Percentiles rank a stretch among this genome's conserved stretches.
These are phyloP conservation scores for Dolichopus griseipennis DNA, from an alignment of 2,888 invertebrate species.

Conservation along the genomic window DNA sequence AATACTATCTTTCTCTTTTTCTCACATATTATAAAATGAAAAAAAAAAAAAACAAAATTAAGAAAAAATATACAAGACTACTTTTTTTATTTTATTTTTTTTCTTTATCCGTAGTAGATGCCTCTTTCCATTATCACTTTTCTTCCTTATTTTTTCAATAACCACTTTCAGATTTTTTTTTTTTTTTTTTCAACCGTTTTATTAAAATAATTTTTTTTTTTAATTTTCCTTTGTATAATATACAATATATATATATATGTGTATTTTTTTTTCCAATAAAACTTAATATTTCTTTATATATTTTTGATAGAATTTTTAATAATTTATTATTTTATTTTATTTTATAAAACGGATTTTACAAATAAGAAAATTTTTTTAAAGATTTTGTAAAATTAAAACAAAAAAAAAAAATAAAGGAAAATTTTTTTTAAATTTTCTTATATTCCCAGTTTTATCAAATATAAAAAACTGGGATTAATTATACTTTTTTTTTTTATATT, in stretches of 20 bases:
- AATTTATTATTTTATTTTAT: background rate
- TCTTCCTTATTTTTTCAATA: background rate
- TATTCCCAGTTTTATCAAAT: background rate
- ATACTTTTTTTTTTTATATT: too few species aligned
- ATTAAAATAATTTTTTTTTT: background rate
- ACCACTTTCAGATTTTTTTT: conserved; percentile 6
- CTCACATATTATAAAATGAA: too few species aligned
- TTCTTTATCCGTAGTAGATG: conserved; percentile 4
- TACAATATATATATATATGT: too few species aligned
- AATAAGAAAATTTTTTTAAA: background rate
- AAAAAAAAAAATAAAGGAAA: background rate
- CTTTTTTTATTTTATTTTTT: too few species aligned
- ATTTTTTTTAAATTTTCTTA: background rate
- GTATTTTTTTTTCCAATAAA: too few species aligned
- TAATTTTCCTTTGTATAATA: too few species aligned
- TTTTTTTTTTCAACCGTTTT: background rate
- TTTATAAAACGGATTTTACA: background rate
- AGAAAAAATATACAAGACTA: background rate
- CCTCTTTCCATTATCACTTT: conserved; percentile 6
- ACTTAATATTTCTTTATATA: too few species aligned
- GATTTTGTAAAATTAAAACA: background rate
- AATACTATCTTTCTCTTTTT: conserved; percentile 6
- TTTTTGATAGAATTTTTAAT: background rate
- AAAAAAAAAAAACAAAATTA: background rate
- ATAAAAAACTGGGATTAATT: background rate